Base-by-base conservation (phyloP, 2,797 vertebrate genomes). In the Nyctalus aviator region DNA sequence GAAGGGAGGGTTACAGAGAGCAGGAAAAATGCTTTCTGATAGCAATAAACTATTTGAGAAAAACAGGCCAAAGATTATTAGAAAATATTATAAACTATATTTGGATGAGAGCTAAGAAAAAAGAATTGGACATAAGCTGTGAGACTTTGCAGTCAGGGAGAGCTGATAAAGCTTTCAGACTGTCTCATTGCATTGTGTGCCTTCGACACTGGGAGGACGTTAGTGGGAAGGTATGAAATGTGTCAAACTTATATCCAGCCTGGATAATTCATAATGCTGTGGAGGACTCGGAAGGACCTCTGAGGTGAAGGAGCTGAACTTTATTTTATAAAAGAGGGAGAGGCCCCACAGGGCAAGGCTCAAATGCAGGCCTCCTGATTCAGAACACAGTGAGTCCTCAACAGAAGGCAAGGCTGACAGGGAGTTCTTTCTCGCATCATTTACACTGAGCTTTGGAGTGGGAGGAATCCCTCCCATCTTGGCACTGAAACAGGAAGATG, bases 1-100 rank as follows among this genome's bases (percentile, higher is more conserved):
- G 30, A 88, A 92, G 53, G 78, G 87, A 94, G 55, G 81, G 64
- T 35, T 83, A 81, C 77, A 95, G 69, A 89, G 44, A 86, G 83
- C 13, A 85, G 75, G 85, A 84, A 88, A 97, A 97, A 93, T 94
- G 86, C 93, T 97, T 94, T 66, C 66, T 92, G 78, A 95, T 96
- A 66, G 44, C 93, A 96, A 95, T 93, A 91, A 97, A 97, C 79
- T 71, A 64, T 88, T n/a, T 90, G 44, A 95, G 92, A 94, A 97
- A 97, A 85, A 96, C 83, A 96, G 94, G 93, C 64, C 35, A 90
- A 77, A 92, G 66, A 35, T 97, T 92, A 95, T 95, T 94, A 97
- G 95, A 95, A 94, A 75, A 72, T 96, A 94, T 84, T 94, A 95
- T 75, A 97, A 92, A 88, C 57, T 73, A 78, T 44, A 62, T 87